phyloP scores from a whole-genome alignment of 2,113 vertebrate species.

The Prunella himalayana region DNA sequence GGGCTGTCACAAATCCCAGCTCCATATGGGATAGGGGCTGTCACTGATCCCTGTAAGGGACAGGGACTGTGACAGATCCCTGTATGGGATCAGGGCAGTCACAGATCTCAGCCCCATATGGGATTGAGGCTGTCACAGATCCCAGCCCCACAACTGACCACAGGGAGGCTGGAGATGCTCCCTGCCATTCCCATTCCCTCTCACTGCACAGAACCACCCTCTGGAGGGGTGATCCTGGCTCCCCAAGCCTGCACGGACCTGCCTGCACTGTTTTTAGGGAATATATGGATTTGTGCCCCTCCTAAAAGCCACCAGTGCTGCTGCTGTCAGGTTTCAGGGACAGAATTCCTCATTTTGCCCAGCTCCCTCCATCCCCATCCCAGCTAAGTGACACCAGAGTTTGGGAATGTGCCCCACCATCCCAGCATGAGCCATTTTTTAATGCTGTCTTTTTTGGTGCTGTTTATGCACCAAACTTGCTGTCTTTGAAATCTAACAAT shows the following conservation, averaged over 20 bases:
- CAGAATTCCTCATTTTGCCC: not conserved
- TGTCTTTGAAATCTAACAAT: slow-evolving; percentile 40
- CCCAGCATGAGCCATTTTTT: not conserved
- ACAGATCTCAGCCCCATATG: fast-evolving
- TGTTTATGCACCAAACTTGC: not conserved
- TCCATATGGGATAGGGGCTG: too few species aligned
- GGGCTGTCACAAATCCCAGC: too few species aligned
- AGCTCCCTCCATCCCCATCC: not conserved
- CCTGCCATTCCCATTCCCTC: not conserved
- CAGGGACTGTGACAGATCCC: too few species aligned
- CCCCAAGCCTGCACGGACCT: not conserved
- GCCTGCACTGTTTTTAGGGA: not conserved
- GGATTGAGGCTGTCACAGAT: not conserved
- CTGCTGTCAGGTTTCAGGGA: not conserved
- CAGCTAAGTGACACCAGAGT: not conserved
- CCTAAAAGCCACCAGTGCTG: not conserved
- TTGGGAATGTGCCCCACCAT: not conserved
- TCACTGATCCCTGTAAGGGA: too few species aligned
- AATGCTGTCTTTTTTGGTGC: not conserved
- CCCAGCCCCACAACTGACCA: not conserved
- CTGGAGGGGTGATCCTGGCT: not conserved
- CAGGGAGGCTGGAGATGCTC: not conserved
- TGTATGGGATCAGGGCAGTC: too few species aligned
- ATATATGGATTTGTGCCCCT: not conserved
- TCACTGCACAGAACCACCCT: not conserved